Evolutionary conservation across 2,113 vertebrate species (phyloP), one percentile per base, ranked within the genome.

Genomic region (Rhombomys opimus): DNA sequence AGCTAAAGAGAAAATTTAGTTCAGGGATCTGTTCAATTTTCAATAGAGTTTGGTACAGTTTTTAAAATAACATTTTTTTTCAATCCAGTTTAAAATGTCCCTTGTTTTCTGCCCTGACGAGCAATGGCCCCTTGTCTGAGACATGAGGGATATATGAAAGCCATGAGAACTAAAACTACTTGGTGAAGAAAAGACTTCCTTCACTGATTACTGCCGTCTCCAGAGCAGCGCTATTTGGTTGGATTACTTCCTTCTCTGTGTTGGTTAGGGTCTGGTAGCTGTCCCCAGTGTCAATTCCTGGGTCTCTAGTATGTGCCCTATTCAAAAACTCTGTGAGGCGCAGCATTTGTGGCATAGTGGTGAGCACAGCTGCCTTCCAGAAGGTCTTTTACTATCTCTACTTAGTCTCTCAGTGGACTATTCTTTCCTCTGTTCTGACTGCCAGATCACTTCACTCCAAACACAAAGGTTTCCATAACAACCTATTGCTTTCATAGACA

Each of bases 11-110:
- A 87, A 78, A 88, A 85, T 35, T 77, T 17, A 95, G 57, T 89
- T 90, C 61, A 87, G 41, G 32, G 15, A 63, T 27, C 27, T 76
- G 30, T 81, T 87, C 25, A 30, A 68, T 72, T 82, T 78, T 93
- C 96, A 96, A 46, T 77, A 80, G 1, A 92, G 20, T 91, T 94
- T 76, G n/a, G 14, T 23, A 22, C 25, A 65, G 22, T 89, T n/a
- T 88, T 95, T 57, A 80, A 70, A 89, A 90, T 65, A 68, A 46
- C 50, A 67, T 20, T 38, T 63, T 25, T 38, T 63, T 25, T 61
- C n/a, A 30, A 54, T 54, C 8, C 65, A 68, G 61, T 87, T 93
- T 80, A 4, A 85, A 94, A 73, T 59, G 10, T 0, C 57, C 23
- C 2, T 54, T n/a, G 11, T 54, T 73, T 54, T 38, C 35, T 90